Evolutionary conservation across 1,140 invertebrate species (phyloP).

Genomic region (Yoshiicerus persimilis): DNA sequence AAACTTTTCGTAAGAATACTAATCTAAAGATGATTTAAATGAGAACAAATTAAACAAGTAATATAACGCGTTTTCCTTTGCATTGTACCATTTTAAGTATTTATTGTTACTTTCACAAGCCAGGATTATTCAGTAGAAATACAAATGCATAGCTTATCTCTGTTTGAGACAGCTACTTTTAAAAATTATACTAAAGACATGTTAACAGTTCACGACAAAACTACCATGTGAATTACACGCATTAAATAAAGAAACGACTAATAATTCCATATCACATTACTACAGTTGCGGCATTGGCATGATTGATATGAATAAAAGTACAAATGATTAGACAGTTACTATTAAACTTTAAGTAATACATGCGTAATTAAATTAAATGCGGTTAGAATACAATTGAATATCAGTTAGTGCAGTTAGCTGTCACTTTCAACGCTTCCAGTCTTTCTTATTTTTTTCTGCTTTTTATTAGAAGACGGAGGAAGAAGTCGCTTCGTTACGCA

Average conservation of each 20-base stretch:
- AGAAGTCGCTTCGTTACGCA: background rate
- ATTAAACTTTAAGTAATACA: background rate
- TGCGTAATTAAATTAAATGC: background rate
- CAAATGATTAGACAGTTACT: background rate
- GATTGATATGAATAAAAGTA: background rate
- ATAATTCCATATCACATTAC: background rate
- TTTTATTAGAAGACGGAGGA: background rate
- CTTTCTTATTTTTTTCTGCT: background rate
- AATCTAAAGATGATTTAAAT: too few species aligned
- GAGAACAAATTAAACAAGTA: background rate
- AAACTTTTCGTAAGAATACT: too few species aligned
- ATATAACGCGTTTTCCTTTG: background rate
- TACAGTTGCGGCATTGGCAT: background rate
- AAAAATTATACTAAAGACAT: background rate
- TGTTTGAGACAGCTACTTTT: background rate
- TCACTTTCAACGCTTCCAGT: background rate
- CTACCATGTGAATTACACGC: background rate
- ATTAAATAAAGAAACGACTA: background rate
- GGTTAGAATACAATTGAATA: background rate
- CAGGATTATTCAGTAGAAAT: background rate
- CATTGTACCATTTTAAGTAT: background rate
- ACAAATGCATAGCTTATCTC: background rate
- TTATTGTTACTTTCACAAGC: background rate
- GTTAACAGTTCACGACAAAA: background rate
- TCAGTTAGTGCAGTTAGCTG: background rate